phyloP scores from a whole-genome alignment of 2,888 invertebrate genomes.

The Craniophora ligustri region DNA sequence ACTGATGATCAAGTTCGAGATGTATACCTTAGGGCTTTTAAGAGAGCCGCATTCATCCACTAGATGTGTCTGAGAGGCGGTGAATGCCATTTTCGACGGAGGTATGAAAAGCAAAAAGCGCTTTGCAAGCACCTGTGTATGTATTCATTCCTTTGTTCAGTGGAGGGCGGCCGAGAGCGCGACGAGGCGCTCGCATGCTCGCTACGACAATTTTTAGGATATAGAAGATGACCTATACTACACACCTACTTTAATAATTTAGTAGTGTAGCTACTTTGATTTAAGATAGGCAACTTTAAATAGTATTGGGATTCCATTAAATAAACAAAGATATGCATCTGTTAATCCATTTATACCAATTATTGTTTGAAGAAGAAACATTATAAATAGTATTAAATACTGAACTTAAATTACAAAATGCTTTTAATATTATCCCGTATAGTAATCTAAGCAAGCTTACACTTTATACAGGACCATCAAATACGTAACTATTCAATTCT shows the following conservation, averaged over 20 bases:
- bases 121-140: conserved; percentile 69
- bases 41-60: conserved; percentile 67
- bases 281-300: conserved; percentile 3
- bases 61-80: conserved; percentile 66
- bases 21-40: conserved; percentile 58
- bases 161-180: conserved; percentile 64
- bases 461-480: no score
- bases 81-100: conserved; percentile 73
- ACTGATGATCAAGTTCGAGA: conserved; percentile 43
- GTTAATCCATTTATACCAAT: no score
- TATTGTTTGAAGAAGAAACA: no score
- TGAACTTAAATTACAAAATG: no score
- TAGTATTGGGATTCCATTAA: conserved; percentile 11
- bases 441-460: no score
- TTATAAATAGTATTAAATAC: no score
- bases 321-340: conserved; percentile 30
- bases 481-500: no score
- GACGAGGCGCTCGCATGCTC: conserved; percentile 46
- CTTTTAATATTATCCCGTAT: no score
- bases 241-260: conserved; percentile 17
- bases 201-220: conserved; percentile 43
- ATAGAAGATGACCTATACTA: conserved; percentile 13
- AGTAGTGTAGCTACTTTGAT: conserved; percentile 12
- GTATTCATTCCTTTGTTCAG: conserved; percentile 76
- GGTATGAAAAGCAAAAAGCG: conserved; percentile 71